phyloP scores from a whole-genome alignment of 2,797 vertebrate genomes.

The Pampus argenteus region DNA sequence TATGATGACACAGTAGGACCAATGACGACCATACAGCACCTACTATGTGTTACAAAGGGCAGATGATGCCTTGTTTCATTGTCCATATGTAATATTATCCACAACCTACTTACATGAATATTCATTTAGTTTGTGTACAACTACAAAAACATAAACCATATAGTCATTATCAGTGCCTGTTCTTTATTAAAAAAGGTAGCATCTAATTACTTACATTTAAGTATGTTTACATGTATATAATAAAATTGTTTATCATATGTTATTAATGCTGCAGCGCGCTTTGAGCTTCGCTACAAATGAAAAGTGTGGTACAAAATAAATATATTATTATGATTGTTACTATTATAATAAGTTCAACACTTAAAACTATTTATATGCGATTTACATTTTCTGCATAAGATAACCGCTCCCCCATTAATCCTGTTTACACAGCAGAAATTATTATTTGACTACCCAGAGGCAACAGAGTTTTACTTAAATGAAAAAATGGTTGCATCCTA shows the following conservation, averaged over 20 bases:
- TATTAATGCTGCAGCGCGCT: too few relatives aligned
- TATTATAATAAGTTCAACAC: background rate
- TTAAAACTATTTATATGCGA: background rate
- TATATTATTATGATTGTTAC: too few relatives aligned
- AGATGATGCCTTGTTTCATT: slow-evolving; percentile 19
- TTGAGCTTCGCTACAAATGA: too few relatives aligned
- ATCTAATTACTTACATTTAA: slow-evolving; percentile 3
- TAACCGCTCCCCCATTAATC: background rate
- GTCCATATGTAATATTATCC: background rate
- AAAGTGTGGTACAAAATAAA: too few relatives aligned
- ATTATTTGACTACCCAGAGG: background rate
- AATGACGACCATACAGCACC: slow-evolving; percentile 7
- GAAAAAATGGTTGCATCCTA: background rate
- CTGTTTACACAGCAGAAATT: background rate
- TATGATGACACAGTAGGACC: background rate
- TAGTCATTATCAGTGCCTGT: background rate
- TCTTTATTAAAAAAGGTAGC: slow-evolving; percentile 12
- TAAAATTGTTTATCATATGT: too few relatives aligned
- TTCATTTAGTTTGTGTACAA: background rate
- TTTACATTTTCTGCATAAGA: background rate
- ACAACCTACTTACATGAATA: background rate
- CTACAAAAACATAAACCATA: background rate
- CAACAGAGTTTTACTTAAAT: background rate
- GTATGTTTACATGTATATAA: slow-evolving; percentile 9
- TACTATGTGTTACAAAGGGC: background rate